phyloP scores from a whole-genome alignment of 1,140 invertebrate species.

The Aradophagus sp. region DNA sequence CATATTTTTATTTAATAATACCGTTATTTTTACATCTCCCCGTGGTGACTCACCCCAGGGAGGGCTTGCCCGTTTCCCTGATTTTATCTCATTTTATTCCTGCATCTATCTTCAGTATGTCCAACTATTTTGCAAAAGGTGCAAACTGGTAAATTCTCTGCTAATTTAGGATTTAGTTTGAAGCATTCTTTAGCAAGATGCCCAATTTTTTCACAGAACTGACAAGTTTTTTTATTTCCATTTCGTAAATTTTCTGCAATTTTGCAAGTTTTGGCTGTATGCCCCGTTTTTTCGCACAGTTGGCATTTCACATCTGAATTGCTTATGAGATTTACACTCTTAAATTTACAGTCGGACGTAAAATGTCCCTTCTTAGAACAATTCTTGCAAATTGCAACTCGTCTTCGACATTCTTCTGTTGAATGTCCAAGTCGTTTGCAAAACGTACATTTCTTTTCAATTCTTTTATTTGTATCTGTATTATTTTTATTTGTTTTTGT shows the following conservation, averaged over 20 bases:
- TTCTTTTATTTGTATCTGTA: background rate
- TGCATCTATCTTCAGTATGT: conserved; percentile 1
- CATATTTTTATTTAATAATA: background rate
- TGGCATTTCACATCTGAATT: background rate
- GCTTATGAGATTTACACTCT: background rate
- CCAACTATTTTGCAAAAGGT: background rate
- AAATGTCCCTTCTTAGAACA: conserved; percentile 9
- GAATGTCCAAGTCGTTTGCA: conserved; percentile 1
- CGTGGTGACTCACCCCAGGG: background rate
- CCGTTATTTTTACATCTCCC: background rate
- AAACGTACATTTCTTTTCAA: background rate
- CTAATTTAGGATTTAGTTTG: conserved; percentile 4
- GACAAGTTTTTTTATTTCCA: background rate
- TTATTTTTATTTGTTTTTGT: background rate
- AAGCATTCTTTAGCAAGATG: conserved; percentile 1
- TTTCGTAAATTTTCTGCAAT: background rate
- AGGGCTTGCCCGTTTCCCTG: background rate
- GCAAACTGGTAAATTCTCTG: background rate
- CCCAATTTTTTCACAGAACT: conserved; percentile 2
- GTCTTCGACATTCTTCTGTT: background rate
- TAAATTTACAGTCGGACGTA: conserved; percentile 1
- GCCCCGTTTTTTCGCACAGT: background rate
- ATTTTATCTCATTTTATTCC: background rate
- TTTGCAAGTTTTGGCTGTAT: background rate
- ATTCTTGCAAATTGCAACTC: background rate